These are phyloP conservation scores for Anodontia alba DNA, from an alignment of 2,888 invertebrate species.

Conservation along the genomic window DNA sequence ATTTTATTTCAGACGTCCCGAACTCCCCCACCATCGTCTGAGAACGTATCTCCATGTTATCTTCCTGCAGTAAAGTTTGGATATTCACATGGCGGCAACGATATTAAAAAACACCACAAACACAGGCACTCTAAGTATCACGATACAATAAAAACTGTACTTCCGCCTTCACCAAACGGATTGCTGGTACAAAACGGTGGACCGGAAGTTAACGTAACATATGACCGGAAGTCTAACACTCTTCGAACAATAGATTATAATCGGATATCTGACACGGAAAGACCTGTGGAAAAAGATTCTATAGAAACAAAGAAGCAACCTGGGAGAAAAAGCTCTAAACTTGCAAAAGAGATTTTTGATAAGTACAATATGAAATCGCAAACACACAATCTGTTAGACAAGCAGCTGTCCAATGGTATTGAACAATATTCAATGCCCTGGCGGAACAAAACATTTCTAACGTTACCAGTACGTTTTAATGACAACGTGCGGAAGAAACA, in stretches of 20 bases:
- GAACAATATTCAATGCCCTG: slow-evolving; percentile 58
- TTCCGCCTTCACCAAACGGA: slow-evolving; percentile 56
- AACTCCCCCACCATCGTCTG: not conserved
- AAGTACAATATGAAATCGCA: slow-evolving; percentile 61
- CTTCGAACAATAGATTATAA: slow-evolving; percentile 45
- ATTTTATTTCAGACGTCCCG: not conserved
- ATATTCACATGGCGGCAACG: slow-evolving; percentile 44
- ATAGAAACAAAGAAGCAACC: slow-evolving; percentile 22
- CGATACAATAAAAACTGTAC: slow-evolving; percentile 27
- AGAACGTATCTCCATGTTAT: not conserved
- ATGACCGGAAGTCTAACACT: slow-evolving; percentile 30
- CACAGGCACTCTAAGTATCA: not conserved
- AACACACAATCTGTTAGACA: slow-evolving; percentile 19
- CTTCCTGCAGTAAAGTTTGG: slow-evolving; percentile 54
- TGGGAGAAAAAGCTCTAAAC: slow-evolving; percentile 38
- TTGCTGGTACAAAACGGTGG: slow-evolving; percentile 58
- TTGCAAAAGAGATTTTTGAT: slow-evolving; percentile 61
- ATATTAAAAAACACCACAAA: slow-evolving; percentile 20
- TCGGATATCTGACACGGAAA: slow-evolving; percentile 1
- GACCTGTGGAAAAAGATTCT: not conserved
- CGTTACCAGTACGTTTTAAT: slow-evolving; percentile 55
- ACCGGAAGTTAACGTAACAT: slow-evolving; percentile 26
- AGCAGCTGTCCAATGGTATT: slow-evolving; percentile 25
- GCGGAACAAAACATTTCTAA: slow-evolving; percentile 58
- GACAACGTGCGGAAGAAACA: slow-evolving; percentile 9